Percentiles rank a stretch among this genome's conserved stretches.
Evolutionary conservation across 1,140 invertebrate species (phyloP).

Genomic region (Macrobrachium rosenbergii): DNA sequence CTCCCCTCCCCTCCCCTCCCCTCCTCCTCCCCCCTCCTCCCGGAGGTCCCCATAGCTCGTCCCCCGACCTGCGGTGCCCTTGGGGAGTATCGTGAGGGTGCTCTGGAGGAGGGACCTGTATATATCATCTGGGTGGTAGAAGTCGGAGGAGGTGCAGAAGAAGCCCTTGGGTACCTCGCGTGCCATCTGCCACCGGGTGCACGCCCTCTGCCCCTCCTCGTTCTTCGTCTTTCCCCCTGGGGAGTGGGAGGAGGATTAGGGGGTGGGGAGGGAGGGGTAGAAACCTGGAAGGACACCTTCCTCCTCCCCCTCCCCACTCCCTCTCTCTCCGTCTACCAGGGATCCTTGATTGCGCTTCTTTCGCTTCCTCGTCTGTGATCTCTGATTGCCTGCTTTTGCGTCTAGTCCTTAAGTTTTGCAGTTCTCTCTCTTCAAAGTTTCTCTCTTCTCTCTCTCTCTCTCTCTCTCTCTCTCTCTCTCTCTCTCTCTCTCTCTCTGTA

Average conservation of each 20-base stretch:
- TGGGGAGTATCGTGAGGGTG: slow-evolving; percentile 32
- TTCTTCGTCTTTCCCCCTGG: neutral
- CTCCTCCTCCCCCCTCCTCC: neutral
- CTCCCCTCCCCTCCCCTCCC: neutral
- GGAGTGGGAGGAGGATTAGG: neutral
- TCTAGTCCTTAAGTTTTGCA: neutral
- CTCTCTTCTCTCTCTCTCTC: neutral
- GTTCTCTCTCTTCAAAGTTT: neutral
- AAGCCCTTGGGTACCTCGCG: slow-evolving; percentile 4
- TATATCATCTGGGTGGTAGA: slow-evolving; percentile 39
- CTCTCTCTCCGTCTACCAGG: neutral
- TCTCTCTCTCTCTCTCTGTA: no score
- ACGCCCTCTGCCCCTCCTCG: neutral
- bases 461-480: neutral
- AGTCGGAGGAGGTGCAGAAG: slow-evolving; percentile 1
- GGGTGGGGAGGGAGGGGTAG: neutral
- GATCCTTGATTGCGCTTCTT: neutral
- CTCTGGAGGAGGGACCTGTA: neutral
- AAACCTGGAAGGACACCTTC: neutral
- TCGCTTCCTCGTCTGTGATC: neutral
- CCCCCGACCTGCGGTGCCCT: neutral
- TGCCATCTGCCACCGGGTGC: slow-evolving; percentile 33
- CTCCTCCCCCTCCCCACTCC: neutral
- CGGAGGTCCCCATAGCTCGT: neutral
- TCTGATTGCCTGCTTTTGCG: neutral